These are phyloP conservation scores for Danio kyathit DNA, from an alignment of 2,797 vertebrate species.

Conservation along the genomic window DNA sequence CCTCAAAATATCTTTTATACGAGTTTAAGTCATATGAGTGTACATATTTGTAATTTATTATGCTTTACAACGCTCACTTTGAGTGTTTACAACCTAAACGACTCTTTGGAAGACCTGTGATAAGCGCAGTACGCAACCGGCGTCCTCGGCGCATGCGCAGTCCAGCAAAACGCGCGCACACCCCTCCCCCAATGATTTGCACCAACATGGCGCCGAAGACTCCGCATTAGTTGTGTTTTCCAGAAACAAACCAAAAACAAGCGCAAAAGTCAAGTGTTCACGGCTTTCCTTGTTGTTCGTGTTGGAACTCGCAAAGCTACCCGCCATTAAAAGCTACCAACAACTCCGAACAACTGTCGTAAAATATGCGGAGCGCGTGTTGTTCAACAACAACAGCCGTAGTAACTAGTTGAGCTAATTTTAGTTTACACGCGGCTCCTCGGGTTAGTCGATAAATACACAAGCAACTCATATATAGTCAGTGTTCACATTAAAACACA, in stretches of 20 bases:
- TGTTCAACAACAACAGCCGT: background rate
- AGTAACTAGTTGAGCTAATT: background rate
- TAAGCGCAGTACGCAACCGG: conserved; percentile 58
- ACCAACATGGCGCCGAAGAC: conserved; percentile 81
- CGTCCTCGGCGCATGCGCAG: conserved; percentile 38
- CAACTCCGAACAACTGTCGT: background rate
- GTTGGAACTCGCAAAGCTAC: background rate
- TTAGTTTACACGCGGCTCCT: background rate
- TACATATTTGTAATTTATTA: background rate
- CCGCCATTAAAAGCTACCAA: background rate
- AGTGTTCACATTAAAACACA: too few relatives aligned
- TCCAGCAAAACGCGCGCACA: conserved; percentile 33
- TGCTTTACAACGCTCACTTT: background rate
- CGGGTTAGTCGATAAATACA: background rate
- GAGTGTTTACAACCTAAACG: too few relatives aligned
- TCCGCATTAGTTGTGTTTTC: conserved; percentile 67
- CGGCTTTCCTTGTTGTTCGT: background rate
- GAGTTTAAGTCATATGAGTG: too few relatives aligned
- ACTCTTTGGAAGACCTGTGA: background rate
- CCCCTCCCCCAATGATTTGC: conserved; percentile 74
- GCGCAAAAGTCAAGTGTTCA: background rate
- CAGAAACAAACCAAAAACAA: conserved; percentile 47
- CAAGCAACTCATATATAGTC: too few relatives aligned
- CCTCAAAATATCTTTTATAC: too few relatives aligned
- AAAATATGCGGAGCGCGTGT: background rate